phyloP scores from a whole-genome alignment of 2,888 invertebrate genomes.

The Caenorhabditis sp. region DNA sequence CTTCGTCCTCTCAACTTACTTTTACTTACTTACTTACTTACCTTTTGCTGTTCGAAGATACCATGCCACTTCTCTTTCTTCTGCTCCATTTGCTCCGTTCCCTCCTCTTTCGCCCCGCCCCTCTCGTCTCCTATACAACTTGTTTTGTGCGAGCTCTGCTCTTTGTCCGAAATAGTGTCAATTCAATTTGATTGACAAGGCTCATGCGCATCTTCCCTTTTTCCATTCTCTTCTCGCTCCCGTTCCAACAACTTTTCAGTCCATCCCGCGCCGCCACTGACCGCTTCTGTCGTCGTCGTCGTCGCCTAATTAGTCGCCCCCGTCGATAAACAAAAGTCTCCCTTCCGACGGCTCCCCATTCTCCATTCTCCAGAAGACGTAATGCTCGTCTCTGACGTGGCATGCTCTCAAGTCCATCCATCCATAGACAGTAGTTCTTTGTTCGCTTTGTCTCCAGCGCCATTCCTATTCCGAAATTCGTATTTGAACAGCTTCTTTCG shows the following conservation, averaged over 20 bases:
- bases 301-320: slow-evolving; percentile 28
- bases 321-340: background rate
- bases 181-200: slow-evolving; percentile 65
- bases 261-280: slow-evolving; percentile 12
- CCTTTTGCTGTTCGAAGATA: slow-evolving; percentile 46
- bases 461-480: slow-evolving; percentile 58
- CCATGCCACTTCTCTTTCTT: slow-evolving; percentile 35
- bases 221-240: slow-evolving; percentile 9
- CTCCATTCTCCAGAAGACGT: background rate
- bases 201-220: slow-evolving; percentile 49
- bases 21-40: slow-evolving; percentile 44
- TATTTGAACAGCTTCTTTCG: slow-evolving; percentile 62
- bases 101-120: slow-evolving; percentile 7
- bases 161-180: slow-evolving; percentile 62
- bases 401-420: background rate
- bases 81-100: slow-evolving; percentile 15
- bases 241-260: slow-evolving; percentile 34
- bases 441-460: slow-evolving; percentile 62
- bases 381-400: slow-evolving; percentile 26
- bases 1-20: slow-evolving; percentile 41
- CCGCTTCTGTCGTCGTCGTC: slow-evolving; percentile 4
- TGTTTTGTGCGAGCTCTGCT: slow-evolving; percentile 46
- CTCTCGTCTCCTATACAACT: slow-evolving; percentile 48
- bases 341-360: too few species aligned
- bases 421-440: slow-evolving; percentile 48